These are phyloP conservation scores for Chrysemys picta DNA, from an alignment of 2,113 vertebrate genomes.

Conservation along the genomic window DNA sequence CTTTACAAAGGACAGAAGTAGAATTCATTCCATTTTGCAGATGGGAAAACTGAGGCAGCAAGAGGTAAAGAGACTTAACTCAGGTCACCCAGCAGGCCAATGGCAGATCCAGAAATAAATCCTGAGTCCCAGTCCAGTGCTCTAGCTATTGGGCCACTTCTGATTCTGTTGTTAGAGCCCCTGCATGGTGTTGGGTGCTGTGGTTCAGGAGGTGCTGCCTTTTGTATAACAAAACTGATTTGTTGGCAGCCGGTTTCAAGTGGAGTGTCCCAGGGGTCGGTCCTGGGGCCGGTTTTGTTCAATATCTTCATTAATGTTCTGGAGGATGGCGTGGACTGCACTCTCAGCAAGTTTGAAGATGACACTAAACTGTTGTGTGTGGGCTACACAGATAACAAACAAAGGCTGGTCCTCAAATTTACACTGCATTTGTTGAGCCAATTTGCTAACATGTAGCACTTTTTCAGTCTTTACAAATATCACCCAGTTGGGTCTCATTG, in stretches of 20 bases:
- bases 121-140: neutral
- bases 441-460: neutral
- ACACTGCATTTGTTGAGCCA: neutral
- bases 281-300: too few species aligned
- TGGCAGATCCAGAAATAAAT: neutral
- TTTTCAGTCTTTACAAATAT: neutral
- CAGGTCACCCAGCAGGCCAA: neutral
- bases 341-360: too few species aligned
- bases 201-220: neutral
- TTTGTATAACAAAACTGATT: neutral
- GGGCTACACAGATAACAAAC: neutral
- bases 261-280: too few species aligned
- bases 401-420: constrained; percentile 12
- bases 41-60: neutral
- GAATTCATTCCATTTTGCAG: neutral
- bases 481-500: too few species aligned
- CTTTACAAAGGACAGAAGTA: neutral
- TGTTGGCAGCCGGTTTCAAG: too few species aligned
- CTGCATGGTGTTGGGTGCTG: neutral
- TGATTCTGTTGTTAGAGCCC: neutral
- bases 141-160: neutral
- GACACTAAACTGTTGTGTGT: neutral
- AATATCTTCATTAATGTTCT: too few species aligned
- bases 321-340: too few species aligned
- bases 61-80: too few species aligned